Conservation (phyloP, 1,140 invertebrate genomes). For the Rhyzopertha dominica region DNA sequence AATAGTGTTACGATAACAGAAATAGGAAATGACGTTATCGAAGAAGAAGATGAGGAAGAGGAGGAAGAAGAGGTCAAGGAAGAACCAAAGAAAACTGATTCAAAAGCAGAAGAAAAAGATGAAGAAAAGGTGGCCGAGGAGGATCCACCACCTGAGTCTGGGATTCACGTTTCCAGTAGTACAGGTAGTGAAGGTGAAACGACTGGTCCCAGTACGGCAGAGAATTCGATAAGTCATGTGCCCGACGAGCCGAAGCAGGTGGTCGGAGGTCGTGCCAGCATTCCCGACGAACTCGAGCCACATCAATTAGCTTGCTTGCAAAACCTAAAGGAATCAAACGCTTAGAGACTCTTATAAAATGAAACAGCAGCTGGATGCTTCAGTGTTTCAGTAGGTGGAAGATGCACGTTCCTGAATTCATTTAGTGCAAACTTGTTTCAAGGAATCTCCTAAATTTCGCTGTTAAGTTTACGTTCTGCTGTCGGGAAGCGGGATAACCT, state of each 20-base stretch:
- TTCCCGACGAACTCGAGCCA: conserved; percentile 79
- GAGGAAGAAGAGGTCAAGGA: conserved; percentile 32
- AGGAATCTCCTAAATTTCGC: too few species aligned
- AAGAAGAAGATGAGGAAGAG: conserved; percentile 28
- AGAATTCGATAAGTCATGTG: conserved; percentile 52
- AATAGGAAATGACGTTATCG: conserved; percentile 31
- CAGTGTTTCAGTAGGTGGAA: too few species aligned
- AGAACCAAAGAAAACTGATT: conserved; percentile 14
- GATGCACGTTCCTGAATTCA: too few species aligned
- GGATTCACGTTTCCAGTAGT: conserved; percentile 48
- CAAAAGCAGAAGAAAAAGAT: conserved; percentile 26
- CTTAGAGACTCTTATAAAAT: conserved; percentile 59
- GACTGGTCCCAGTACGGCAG: conserved; percentile 56
- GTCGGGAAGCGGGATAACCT: too few species aligned
- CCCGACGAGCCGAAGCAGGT: conserved; percentile 57
- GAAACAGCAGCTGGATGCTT: too few species aligned
- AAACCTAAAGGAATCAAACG: conserved; percentile 82
- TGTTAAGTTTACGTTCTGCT: too few species aligned
- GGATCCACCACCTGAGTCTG: conserved; percentile 35
- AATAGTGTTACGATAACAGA: too few species aligned
- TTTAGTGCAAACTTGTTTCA: too few species aligned
- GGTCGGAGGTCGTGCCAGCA: conserved; percentile 67
- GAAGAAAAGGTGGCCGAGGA: conserved; percentile 35
- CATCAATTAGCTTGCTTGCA: conserved; percentile 78
- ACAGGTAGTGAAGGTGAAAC: conserved; percentile 57